These are phyloP conservation scores for Crenichthys baileyi DNA, from an alignment of 2,797 vertebrate species.

Conservation along the genomic window DNA sequence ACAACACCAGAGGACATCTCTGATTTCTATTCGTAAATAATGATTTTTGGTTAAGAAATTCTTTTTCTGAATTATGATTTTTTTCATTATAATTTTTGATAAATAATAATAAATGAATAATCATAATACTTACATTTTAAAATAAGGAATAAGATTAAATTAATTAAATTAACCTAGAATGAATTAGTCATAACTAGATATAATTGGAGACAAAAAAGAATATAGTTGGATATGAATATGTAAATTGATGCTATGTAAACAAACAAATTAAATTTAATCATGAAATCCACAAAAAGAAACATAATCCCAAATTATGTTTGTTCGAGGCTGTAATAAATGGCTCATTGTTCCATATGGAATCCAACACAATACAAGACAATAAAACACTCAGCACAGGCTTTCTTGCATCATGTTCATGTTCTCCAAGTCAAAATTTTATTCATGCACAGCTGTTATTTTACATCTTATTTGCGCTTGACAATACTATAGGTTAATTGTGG, in stretches of 20 bases:
- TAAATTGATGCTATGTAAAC: not conserved
- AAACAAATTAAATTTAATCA: not conserved
- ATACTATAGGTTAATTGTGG: slow-evolving; percentile 27
- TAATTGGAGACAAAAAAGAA: not conserved
- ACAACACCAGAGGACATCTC: too few relatives aligned
- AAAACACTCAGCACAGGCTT: not conserved
- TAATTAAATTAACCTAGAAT: not conserved
- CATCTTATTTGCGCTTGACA: slow-evolving; percentile 29
- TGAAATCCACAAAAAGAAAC: slow-evolving; percentile 19
- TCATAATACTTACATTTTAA: not conserved
- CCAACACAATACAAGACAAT: not conserved
- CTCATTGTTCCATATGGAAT: not conserved
- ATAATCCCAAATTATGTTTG: slow-evolving; percentile 19
- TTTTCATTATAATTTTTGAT: too few relatives aligned
- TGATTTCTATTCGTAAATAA: too few relatives aligned
- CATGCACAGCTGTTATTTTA: slow-evolving; percentile 35
- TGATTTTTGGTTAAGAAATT: too few relatives aligned
- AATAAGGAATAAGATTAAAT: not conserved
- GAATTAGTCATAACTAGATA: not conserved
- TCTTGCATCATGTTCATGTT: slow-evolving; percentile 1
- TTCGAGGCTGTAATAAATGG: slow-evolving; percentile 15
- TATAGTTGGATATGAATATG: not conserved
- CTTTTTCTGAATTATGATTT: too few relatives aligned
- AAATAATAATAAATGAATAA: too few relatives aligned
- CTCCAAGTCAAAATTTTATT: slow-evolving; percentile 11